Evolutionary conservation across 1,140 invertebrate species (phyloP), one percentile per base, ranked within the genome.

Genomic region (Manduca sexta): DNA sequence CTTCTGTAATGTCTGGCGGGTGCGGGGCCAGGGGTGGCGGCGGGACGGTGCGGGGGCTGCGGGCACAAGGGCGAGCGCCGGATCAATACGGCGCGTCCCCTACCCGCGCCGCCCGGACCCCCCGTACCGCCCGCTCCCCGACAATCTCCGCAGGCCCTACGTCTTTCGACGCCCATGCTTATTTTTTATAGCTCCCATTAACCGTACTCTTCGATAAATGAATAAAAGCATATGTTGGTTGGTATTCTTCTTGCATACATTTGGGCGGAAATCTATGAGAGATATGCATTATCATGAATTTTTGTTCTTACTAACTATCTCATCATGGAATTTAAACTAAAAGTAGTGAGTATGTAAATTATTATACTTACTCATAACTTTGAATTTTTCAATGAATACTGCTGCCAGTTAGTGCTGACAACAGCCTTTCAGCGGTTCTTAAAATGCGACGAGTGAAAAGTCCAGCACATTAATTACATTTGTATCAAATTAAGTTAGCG

Each of bases 141-240:
- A 65, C 74, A 73, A 75, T 73, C 77, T 77, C 76, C 77, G 73
- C 67, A 68, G 65, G 71, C 70, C 76, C 69, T 75, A 69, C 70
- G 75, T 84, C 81, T 84, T 81, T 84, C 81, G 74, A 84, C 81
- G 75, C 81, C 72, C 65, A 63, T 73, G 71, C 76, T 81, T 73
- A 60, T 79, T 79, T 81, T 82, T 78, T 79, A 83, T 74, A 76
- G 72, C 69, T 52, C 65, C 68, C 74, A 79, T 80, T 75, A 81
- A 79, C 65, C 61, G 63, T 72, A 64, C 67, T 76, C 66, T 68
- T 60, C 69, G 72, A 74, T 74, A 76, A 69, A 72, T 76, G 67
- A 73, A 79, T 74, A 68, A 67, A 60, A 74, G 59, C 70, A 78
- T 78, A 61, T 82, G 72, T 72, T 69, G 46, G 56, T 58, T 50